Conservation (phyloP, 2,113 vertebrate species). For the Casuarius casuarius region DNA sequence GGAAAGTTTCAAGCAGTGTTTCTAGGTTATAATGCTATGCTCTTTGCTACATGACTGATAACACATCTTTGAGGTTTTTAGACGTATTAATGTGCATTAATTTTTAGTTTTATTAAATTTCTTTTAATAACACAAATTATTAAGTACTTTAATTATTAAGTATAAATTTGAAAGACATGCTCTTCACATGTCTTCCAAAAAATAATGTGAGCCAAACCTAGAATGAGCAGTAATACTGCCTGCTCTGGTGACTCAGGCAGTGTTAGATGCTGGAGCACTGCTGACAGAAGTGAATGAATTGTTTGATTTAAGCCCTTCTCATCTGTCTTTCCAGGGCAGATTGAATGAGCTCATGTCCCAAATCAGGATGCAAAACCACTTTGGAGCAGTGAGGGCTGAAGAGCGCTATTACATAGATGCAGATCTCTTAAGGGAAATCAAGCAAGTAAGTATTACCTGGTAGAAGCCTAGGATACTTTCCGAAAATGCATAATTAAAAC, state of each 20-base stretch:
- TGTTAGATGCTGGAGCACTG: neutral
- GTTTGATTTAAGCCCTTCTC: neutral
- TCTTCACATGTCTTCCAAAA: neutral
- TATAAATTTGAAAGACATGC: too few relatives aligned
- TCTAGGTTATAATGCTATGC: neutral
- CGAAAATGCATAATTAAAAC: neutral
- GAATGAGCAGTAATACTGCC: rapidly evolving
- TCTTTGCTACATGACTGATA: neutral
- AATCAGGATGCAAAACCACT: slow-evolving; percentile 98
- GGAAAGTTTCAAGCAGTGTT: neutral
- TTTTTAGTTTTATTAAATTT: neutral
- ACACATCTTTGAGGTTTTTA: neutral
- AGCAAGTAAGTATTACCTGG: slow-evolving; percentile 81
- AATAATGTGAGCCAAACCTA: neutral
- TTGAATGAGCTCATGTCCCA: slow-evolving; percentile 98
- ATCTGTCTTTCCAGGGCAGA: slow-evolving; percentile 83
- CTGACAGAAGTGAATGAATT: neutral
- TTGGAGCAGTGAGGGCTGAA: slow-evolving; percentile 91
- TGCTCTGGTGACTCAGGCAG: neutral
- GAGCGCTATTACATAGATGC: slow-evolving; percentile 93
- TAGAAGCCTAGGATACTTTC: neutral
- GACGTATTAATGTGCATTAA: neutral
- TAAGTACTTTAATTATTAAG: neutral
- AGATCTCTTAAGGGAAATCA: slow-evolving; percentile 94
- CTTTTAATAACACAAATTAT: neutral